Base-by-base conservation (phyloP, 2,888 invertebrate genomes). In the Polydrusus cervinus region DNA sequence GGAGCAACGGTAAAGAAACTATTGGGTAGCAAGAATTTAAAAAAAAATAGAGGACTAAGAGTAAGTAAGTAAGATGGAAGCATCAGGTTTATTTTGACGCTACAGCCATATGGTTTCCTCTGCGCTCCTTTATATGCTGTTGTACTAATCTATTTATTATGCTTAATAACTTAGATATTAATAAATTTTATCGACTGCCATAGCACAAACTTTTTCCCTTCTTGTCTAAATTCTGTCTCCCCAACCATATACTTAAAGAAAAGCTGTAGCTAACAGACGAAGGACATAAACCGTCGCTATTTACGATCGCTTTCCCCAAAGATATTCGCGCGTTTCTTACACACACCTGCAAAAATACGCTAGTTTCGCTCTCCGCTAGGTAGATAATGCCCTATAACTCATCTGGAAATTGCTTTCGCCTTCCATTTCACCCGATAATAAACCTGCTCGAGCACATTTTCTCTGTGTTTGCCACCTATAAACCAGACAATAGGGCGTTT, bases 341-440 rank as follows among this genome's bases (percentile, higher is more conserved):
- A 81, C 85, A 84, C 87, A 87, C 87, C 87, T 87, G 87, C 86
- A 86, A 86, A 86, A 87, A 85, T 86, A 86, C 85, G 83, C 85
- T 83, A 85, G 85, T 86, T 86, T 85, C 84, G 82, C 83, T 82
- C 83, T 82, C 83, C 84, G 84, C 84, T 86, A 87, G 86, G 87
- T 87, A 87, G 87, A 87, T 87, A 87, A 87, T 87, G 86, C 84
- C 81, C 85, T 84, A 87, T 87, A 87, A 87, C 84, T 87, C 87
- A 87, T 86, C 84, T 81, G 80, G 82, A 83, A 86, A 87, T 87
- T 86, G 87, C 86, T 86, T 84, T 86, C 85, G 85, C 86, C 86
- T 86, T 86, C 86, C 86, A 86, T 87, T 86, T 84, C 85, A 85
- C 83, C 77, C 83, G 79, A 85, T 86, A 84, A 86, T 87, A 87